Evolutionary conservation across 1,140 invertebrate genomes (phyloP).

Genomic region (Melipona quadrifasciata): DNA sequence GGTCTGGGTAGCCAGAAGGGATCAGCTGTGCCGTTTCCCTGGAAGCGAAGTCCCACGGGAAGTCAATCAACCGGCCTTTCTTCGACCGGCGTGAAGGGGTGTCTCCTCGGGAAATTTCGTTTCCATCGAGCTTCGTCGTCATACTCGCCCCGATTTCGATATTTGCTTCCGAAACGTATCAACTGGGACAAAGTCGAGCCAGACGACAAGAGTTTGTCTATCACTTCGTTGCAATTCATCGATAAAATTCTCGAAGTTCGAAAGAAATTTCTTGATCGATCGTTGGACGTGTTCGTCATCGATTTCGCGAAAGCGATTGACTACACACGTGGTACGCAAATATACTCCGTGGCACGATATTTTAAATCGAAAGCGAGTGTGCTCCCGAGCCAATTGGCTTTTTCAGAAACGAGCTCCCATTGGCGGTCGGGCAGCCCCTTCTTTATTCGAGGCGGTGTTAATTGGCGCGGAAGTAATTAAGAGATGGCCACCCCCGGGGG

Average conservation of each 20-base stretch:
- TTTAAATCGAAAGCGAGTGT: slow-evolving; percentile 58
- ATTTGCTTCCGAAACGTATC: background rate
- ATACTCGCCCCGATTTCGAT: background rate
- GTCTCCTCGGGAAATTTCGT: slow-evolving; percentile 41
- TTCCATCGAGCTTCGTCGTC: slow-evolving; percentile 10
- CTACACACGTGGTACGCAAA: background rate
- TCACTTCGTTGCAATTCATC: too few species aligned
- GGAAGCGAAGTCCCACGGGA: slow-evolving; percentile 79
- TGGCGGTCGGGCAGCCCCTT: slow-evolving; percentile 70
- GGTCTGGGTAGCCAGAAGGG: slow-evolving; percentile 68
- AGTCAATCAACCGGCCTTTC: slow-evolving; percentile 82
- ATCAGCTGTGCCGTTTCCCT: slow-evolving; percentile 79
- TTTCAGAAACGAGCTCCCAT: slow-evolving; percentile 64
- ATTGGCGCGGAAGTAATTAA: slow-evolving; percentile 82
- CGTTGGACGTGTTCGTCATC: slow-evolving; percentile 28
- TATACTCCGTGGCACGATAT: slow-evolving; percentile 20
- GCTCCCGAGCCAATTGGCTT: slow-evolving; percentile 59
- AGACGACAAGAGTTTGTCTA: too few species aligned
- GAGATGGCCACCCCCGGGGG: slow-evolving; percentile 72
- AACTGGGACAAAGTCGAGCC: background rate
- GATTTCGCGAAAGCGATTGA: slow-evolving; percentile 46
- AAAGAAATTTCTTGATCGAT: background rate
- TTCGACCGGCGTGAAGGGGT: slow-evolving; percentile 61
- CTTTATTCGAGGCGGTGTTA: slow-evolving; percentile 75
- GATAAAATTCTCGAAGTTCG: too few species aligned